Conservation (phyloP, 2,113 vertebrate species). For the Pardalotus punctatus region DNA sequence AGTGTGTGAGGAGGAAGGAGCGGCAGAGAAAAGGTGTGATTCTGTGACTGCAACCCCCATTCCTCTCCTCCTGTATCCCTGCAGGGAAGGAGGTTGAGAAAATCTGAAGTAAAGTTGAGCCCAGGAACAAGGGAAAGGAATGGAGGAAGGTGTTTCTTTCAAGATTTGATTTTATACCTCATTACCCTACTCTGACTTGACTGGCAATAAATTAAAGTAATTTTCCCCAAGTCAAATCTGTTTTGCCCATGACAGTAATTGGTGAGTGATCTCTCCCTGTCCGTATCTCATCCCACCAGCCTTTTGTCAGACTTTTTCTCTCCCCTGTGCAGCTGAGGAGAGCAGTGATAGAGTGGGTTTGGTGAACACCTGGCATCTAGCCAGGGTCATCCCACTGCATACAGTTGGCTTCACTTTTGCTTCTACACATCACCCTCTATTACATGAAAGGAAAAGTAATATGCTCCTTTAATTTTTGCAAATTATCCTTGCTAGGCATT, state of each 20-base stretch:
- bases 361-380: neutral
- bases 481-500: constrained; percentile 61
- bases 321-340: neutral
- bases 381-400: neutral
- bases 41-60: neutral
- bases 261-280: neutral
- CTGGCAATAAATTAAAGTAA: neutral
- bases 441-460: constrained; percentile 44
- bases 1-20: neutral
- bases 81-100: neutral
- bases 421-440: neutral
- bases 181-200: neutral
- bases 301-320: neutral
- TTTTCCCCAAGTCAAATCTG: neutral
- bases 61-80: neutral
- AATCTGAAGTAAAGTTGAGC: neutral
- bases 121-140: neutral
- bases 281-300: neutral
- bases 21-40: neutral
- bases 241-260: neutral
- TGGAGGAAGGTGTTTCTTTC: neutral
- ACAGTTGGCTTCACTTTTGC: neutral
- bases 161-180: neutral
- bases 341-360: neutral
- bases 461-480: constrained; percentile 54